phyloP scores from a whole-genome alignment of 1,140 invertebrate genomes.

The Aphaenogaster floridana region DNA sequence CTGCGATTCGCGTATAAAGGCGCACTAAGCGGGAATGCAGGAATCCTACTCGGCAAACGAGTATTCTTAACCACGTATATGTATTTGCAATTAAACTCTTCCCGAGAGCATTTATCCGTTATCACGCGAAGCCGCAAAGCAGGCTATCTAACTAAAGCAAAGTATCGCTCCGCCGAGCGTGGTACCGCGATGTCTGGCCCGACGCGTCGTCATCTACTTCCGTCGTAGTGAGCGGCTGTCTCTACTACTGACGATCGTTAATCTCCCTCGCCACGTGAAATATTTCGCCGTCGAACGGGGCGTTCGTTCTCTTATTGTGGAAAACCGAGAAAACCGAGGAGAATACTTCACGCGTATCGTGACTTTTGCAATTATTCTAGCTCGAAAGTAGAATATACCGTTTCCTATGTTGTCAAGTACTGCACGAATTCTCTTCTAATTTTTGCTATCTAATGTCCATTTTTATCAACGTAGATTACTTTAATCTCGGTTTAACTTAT shows the following conservation, averaged over 20 bases:
- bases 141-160: conserved; percentile 15
- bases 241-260: conserved; percentile 41
- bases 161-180: conserved; percentile 9
- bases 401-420: background rate
- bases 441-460: background rate
- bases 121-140: conserved; percentile 35
- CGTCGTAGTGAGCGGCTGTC: background rate
- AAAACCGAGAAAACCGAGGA: background rate
- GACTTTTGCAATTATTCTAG: background rate
- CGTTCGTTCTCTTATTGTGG: background rate
- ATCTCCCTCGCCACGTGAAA: conserved; percentile 12
- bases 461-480: too few relatives aligned
- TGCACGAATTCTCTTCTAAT: background rate
- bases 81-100: conserved; percentile 54
- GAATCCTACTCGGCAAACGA: background rate
- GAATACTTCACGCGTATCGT: background rate
- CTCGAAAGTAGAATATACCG: background rate
- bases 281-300: background rate
- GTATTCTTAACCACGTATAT: conserved; percentile 4
- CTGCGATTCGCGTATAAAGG: conserved; percentile 19
- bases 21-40: background rate
- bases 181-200: conserved; percentile 29
- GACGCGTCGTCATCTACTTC: conserved; percentile 47
- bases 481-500: too few relatives aligned
- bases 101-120: conserved; percentile 39